phyloP scores from a whole-genome alignment of 2,888 invertebrate species.

The Celastrina argiolus region DNA sequence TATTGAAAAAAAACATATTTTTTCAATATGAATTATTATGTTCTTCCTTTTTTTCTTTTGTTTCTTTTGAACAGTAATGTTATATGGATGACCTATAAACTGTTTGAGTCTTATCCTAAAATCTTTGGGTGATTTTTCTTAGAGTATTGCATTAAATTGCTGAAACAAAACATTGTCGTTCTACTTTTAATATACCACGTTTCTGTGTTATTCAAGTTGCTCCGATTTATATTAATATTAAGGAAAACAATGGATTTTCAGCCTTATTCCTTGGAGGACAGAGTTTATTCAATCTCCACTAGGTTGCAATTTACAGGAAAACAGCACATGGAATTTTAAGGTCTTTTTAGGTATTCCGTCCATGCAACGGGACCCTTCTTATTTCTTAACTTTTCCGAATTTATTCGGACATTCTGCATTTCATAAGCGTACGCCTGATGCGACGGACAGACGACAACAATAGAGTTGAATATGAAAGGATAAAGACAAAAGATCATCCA shows the following conservation, averaged over 20 bases:
- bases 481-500: not conserved
- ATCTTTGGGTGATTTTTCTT: not conserved
- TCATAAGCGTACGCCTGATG: constrained; percentile 41
- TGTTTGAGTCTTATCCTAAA: not conserved
- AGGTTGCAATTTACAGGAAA: constrained; percentile 28
- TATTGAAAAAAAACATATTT: not conserved
- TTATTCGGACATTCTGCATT: constrained; percentile 48
- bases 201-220: not conserved
- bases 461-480: constrained; percentile 13
- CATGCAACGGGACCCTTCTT: constrained; percentile 49
- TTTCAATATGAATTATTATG: not conserved
- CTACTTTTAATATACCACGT: not conserved
- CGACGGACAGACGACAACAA: constrained; percentile 24
- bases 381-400: constrained; percentile 45
- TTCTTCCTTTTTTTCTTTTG: not conserved
- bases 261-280: constrained; percentile 24
- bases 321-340: constrained; percentile 53
- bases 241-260: not conserved
- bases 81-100: no score
- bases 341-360: constrained; percentile 55
- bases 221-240: constrained; percentile 18
- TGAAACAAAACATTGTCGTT: not conserved
- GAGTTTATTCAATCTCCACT: not conserved
- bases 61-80: no score
- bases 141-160: not conserved